These are phyloP conservation scores for Ophraella communa DNA, from an alignment of 2,888 invertebrate genomes.

Conservation along the genomic window DNA sequence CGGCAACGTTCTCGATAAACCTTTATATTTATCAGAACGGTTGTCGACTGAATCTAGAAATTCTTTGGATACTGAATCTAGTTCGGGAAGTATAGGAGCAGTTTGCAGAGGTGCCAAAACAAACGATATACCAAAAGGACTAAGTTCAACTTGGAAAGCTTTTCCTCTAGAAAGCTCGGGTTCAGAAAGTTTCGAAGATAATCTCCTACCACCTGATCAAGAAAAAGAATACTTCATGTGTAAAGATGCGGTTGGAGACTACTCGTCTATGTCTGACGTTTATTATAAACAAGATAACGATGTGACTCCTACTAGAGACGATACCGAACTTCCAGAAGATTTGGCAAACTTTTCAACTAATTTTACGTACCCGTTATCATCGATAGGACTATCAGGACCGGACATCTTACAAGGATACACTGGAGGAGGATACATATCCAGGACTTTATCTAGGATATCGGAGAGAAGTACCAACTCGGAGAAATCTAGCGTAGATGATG, in stretches of 20 bases:
- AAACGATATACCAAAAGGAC: constrained; percentile 69
- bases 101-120: constrained; percentile 66
- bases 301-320: constrained; percentile 66
- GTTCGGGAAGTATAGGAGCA: constrained; percentile 76
- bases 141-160: constrained; percentile 82
- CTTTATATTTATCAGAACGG: constrained; percentile 54
- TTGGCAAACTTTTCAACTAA: constrained; percentile 77
- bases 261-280: constrained; percentile 51
- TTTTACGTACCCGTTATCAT: constrained; percentile 74
- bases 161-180: constrained; percentile 86
- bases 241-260: constrained; percentile 54
- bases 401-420: constrained; percentile 68
- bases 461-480: constrained; percentile 89
- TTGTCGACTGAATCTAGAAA: constrained; percentile 71
- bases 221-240: constrained; percentile 58
- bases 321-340: constrained; percentile 77
- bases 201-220: constrained; percentile 78
- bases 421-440: constrained; percentile 71
- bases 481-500: constrained; percentile 85
- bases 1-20: constrained; percentile 52
- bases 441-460: constrained; percentile 85
- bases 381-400: constrained; percentile 64
- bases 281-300: constrained; percentile 59
- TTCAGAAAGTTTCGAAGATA: constrained; percentile 85
- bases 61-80: constrained; percentile 77